These are phyloP conservation scores for Polyploca ridens DNA, from an alignment of 2,888 invertebrate species.

Conservation along the genomic window DNA sequence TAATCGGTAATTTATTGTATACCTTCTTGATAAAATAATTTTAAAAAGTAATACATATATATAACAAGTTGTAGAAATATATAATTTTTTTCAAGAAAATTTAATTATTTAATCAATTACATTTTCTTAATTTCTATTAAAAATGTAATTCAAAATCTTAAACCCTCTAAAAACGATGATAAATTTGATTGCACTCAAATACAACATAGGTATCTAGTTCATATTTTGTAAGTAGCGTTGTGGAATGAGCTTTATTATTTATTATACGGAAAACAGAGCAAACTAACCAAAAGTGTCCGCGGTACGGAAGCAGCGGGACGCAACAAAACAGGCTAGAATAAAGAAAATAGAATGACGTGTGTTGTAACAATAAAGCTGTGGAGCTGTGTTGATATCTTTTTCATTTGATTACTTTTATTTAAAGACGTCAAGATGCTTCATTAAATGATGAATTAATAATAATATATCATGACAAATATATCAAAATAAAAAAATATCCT, in stretches of 20 bases:
- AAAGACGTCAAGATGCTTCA: background rate
- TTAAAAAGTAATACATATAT: slow-evolving; percentile 3
- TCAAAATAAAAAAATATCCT: no score
- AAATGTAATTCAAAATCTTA: no score
- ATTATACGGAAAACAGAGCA: slow-evolving; percentile 80
- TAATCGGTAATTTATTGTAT: slow-evolving; percentile 28
- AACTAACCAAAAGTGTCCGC: slow-evolving; percentile 83
- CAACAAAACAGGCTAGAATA: slow-evolving; percentile 73
- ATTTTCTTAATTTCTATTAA: no score
- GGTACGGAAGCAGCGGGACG: slow-evolving; percentile 78
- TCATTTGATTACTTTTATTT: background rate
- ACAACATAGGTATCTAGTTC: background rate
- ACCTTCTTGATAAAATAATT: slow-evolving; percentile 29
- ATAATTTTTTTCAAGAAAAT: no score
- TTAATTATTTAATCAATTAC: no score
- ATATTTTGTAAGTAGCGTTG: slow-evolving; percentile 29
- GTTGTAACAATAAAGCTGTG: slow-evolving; percentile 56
- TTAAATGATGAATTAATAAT: no score
- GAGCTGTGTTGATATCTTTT: slow-evolving; percentile 35
- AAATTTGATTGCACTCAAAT: background rate
- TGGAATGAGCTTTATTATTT: slow-evolving; percentile 77
- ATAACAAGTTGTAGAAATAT: background rate
- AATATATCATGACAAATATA: no score
- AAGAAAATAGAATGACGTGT: slow-evolving; percentile 76
- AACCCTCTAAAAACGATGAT: background rate